Evolutionary conservation across 2,888 invertebrate species (phyloP).

Genomic region (Philhelius pedissequus): DNA sequence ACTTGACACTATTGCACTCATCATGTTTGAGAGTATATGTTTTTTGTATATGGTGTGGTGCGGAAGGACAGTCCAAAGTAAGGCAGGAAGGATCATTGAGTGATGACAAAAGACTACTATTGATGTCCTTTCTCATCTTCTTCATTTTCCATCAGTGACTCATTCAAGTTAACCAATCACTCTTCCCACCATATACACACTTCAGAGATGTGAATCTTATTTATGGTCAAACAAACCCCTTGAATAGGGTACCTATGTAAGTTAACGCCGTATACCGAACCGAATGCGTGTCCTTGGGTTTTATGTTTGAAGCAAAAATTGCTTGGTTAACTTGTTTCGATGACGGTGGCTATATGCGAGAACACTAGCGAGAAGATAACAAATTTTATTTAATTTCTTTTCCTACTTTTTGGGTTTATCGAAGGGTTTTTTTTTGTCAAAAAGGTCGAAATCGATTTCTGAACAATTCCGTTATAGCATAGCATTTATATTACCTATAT

Average conservation of each 20-base stretch:
- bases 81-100: background rate
- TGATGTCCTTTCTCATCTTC: background rate
- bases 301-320: conserved; percentile 34
- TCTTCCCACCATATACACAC: background rate
- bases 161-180: conserved; percentile 35
- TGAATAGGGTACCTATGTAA: background rate
- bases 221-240: conserved; percentile 55
- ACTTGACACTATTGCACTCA: conserved; percentile 54
- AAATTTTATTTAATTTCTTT: conserved; percentile 66
- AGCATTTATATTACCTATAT: too few relatives aligned
- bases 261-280: background rate
- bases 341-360: background rate
- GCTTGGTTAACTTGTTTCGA: conserved; percentile 46
- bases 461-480: conserved; percentile 35
- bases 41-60: background rate
- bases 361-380: conserved; percentile 21
- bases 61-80: too few relatives aligned
- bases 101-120: conserved; percentile 25
- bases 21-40: background rate
- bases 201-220: conserved; percentile 52
- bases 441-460: conserved; percentile 64
- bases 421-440: conserved; percentile 4
- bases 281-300: conserved; percentile 14
- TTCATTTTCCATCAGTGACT: background rate
- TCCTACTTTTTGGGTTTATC: conserved; percentile 40